Evolutionary conservation across 2,888 invertebrate genomes (phyloP).

Genomic region (Amphipoea lucens): DNA sequence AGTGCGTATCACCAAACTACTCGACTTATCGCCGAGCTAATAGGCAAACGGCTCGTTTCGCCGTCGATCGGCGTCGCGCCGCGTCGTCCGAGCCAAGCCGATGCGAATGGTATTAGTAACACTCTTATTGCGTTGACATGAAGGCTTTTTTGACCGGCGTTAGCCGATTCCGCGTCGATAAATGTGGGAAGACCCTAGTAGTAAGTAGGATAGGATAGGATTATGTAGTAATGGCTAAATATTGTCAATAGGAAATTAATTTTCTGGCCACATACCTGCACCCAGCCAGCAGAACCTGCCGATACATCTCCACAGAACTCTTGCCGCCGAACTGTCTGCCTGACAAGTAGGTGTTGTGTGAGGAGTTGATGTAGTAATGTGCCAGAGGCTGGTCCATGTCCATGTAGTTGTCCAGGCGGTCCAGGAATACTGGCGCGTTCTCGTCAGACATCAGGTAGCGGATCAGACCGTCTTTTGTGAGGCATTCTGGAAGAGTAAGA

Average conservation of each 20-base stretch:
- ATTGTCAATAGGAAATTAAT: background rate
- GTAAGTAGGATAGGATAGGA: no score
- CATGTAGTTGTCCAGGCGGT: conserved; percentile 98
- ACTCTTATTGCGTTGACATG: no score
- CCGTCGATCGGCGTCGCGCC: no score
- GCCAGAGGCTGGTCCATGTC: conserved; percentile 99
- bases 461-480: conserved; percentile 98
- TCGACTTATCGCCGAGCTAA: no score
- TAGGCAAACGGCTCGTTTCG: no score
- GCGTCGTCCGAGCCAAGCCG: no score
- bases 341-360: conserved; percentile 98
- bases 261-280: conserved; percentile 92
- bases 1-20: no score
- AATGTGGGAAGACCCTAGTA: no score
- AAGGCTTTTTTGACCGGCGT: no score
- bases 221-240: background rate
- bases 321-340: conserved; percentile 99
- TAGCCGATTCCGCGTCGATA: no score
- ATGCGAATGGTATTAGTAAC: no score
- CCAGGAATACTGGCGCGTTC: conserved; percentile 99
- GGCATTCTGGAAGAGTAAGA: conserved; percentile 90
- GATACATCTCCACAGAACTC: conserved; percentile 99
- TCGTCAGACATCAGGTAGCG: conserved; percentile 99
- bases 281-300: conserved; percentile 98
- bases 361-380: conserved; percentile 99